Evolutionary conservation across 1,140 invertebrate species (phyloP).

Genomic region (Zelostemma sp.): DNA sequence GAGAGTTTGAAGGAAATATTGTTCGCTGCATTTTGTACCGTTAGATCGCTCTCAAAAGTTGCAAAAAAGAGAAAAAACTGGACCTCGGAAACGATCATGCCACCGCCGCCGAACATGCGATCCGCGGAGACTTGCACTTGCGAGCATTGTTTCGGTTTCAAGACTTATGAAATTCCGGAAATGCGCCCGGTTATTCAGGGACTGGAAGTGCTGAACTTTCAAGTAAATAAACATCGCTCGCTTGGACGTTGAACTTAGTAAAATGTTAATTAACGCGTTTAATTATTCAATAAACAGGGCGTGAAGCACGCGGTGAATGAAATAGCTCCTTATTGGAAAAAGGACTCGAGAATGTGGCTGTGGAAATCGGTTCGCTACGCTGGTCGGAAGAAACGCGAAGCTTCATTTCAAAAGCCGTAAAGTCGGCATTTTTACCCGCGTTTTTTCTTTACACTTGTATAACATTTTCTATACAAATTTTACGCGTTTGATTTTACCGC

Average conservation of each 20-base stretch:
- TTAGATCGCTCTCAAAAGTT: constrained; percentile 24
- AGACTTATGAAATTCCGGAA: constrained; percentile 56
- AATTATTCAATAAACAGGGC: constrained; percentile 52
- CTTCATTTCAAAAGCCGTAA: not conserved
- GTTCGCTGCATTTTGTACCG: too few relatives aligned
- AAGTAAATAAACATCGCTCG: constrained; percentile 52
- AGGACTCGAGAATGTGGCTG: constrained; percentile 76
- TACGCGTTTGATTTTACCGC: too few relatives aligned
- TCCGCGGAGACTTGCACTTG: constrained; percentile 52
- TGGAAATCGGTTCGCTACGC: constrained; percentile 71
- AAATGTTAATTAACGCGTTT: not conserved
- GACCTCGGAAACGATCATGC: constrained; percentile 38
- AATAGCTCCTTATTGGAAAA: constrained; percentile 74
- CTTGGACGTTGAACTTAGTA: too few relatives aligned
- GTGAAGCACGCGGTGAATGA: constrained; percentile 62
- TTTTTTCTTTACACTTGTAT: not conserved
- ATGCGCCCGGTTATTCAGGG: constrained; percentile 54
- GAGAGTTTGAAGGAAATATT: not conserved
- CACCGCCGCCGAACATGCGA: constrained; percentile 35
- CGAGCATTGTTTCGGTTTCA: constrained; percentile 44
- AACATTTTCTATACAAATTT: constrained; percentile 7
- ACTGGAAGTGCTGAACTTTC: constrained; percentile 59
- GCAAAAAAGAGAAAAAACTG: constrained; percentile 42
- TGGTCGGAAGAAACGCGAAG: constrained; percentile 42
- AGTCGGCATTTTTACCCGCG: not conserved